Evolutionary conservation across 2,113 vertebrate genomes (phyloP), one percentile per base, ranked within the genome.

Genomic region (Ellobius talpinus): DNA sequence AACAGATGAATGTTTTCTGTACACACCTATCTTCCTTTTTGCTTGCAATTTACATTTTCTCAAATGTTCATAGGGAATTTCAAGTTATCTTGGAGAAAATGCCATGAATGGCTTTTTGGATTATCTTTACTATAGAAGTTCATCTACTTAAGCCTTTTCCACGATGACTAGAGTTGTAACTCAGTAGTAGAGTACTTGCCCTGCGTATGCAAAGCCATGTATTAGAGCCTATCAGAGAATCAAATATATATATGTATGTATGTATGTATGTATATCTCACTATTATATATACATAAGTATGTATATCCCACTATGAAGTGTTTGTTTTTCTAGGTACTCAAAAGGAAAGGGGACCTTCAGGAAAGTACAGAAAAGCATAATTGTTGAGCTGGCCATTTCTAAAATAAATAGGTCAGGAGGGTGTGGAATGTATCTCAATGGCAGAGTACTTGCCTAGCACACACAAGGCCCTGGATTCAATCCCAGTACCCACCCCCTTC

Each of bases 1-100:
- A 45, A 92, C 58, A 76, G 85, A 90, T 24, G 42, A 24, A 45
- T 63, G 17, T 74, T 93, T 94, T 93, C 93, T 77, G 65, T 16
- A 50, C 36, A 24, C 50, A 76, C 52, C 10, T 94, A 33, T 9
- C 36, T 91, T 93, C 65, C 88, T 87, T 89, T 73, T 63, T 58
- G 33, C 42, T 66, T 87, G 23, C 1, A 6, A 12, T 5, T 36
- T 77, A 26, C 21, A 36, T 12, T 45, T 90, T 50, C 31, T 63
- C 87, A 42, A 66, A 81, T 17, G 3, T n/a, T 70, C 70, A 73
- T 29, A n/a, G 36, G 58, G 63, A 91, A 9, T 93, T 85, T 93
- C 47, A 92, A 93, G 52, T 26, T 29, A 42, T 70, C 19, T 86
- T 68, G 17, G n/a, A 91, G 42, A 89, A 90, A 19, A 7, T 79